These are phyloP conservation scores for Coracopsis vasa DNA, from an alignment of 2,113 vertebrate genomes.

Conservation along the genomic window DNA sequence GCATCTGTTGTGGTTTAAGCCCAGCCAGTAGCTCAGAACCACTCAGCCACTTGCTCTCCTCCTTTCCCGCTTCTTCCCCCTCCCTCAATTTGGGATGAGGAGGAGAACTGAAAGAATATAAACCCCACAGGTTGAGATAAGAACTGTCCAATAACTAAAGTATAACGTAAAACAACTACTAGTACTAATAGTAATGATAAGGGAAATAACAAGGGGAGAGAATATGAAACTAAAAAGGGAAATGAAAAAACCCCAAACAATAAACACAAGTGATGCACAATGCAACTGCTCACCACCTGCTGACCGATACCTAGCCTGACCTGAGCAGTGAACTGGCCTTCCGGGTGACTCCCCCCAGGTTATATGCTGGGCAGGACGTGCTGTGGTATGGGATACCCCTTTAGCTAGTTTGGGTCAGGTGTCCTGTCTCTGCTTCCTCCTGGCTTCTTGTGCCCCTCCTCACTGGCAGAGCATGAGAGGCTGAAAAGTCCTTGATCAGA, in stretches of 20 bases:
- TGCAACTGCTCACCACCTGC: background rate
- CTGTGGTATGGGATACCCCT: background rate
- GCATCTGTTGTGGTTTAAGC: background rate
- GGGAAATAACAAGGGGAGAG: background rate
- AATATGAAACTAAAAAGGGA: background rate
- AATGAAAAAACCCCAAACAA: background rate
- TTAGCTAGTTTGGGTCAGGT: background rate
- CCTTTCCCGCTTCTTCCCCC: background rate
- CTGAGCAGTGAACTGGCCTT: background rate
- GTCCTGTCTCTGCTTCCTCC: background rate
- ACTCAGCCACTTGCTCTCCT: background rate
- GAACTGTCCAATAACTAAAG: background rate
- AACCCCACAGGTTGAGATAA: background rate
- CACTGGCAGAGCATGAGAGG: background rate
- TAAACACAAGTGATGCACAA: background rate
- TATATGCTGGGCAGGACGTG: background rate
- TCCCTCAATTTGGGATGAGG: background rate
- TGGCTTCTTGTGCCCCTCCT: background rate
- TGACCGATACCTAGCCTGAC: background rate
- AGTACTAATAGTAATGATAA: background rate
- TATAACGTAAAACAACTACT: background rate
- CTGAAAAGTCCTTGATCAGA: background rate
- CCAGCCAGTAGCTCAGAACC: background rate
- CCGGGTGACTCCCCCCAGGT: background rate
- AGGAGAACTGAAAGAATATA: background rate